Base-by-base conservation (phyloP, 1,140 invertebrate species). In the Drosophila azteca region DNA sequence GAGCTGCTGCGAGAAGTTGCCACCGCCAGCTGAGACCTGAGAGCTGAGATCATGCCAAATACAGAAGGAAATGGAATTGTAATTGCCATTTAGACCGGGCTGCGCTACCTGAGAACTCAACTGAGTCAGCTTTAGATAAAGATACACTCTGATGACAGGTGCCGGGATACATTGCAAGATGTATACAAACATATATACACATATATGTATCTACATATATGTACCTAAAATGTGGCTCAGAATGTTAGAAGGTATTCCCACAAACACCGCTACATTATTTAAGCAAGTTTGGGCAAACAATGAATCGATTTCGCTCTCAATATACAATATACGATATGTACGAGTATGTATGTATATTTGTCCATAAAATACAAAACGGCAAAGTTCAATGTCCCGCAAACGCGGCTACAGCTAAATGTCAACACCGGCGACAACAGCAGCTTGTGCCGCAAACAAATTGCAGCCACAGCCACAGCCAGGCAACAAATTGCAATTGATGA, bases 401-500 rank as follows among this genome's bases (percentile, higher is more conserved):
- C 70, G 70, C 63, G 77, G 53, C 69, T 65, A 39, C 29, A 58
- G 67, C 70, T 50, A 82, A 87, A 82, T 87, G 78, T 64, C 72
- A 81, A 61, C 69, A 64, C 11, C 31, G 8, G 8, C 46, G 50
- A 20, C 54, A 49, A 70, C 54, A 66, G 67, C 54, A 52, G 60
- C 79, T 70, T 79, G 75, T 70, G 80, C 80, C 80, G 79, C 77
- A 84, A 81, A 77, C 78, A 85, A 84, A 81, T 75, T 75, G 74
- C 62, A 45, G 63, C 43, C 79, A 60, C 58, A 45, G 46, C 41
- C 58, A 52, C 58, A 45, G 46, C 41, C 58, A 52, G 48, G 54
- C 70, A 46, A 74, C 77, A 84, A 83, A 84, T 83, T 82, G 69
- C 65, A 65, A 78, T 69, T 71, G 74, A 78, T 85, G 83, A 75